Evolutionary conservation across 2,888 invertebrate genomes (phyloP), one percentile per base, ranked within the genome.

Genomic region (Drosophila atripex): DNA sequence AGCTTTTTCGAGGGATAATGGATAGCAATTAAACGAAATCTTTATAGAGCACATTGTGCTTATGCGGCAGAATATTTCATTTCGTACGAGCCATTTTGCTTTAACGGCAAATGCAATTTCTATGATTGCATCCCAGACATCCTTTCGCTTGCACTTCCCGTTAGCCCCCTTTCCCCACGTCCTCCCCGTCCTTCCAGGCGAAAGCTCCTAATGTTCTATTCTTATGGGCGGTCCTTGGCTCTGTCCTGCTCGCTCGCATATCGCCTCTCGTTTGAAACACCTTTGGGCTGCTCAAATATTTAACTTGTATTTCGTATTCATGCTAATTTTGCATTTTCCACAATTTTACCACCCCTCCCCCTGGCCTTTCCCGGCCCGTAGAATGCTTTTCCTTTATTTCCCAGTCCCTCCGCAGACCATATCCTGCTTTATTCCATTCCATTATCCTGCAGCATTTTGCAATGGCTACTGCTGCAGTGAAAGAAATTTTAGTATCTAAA

Each of bases 241-340:
- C 11, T 18, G 28, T 3, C 57, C 21, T 30, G 18, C 25, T 6
- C 12, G 1, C 35, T 3, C 23, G 7, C 25, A 25, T 49, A 11
- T 16, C 1, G 11, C 25, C 18, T 35, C 14, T 45, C 64, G 64
- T 25, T 52, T 46, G 64, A 52, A 52, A 58, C 71, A 72, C 73
- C 72, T 73, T 66, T 41, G 55, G 84, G 69, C 73, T 84, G 71
- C 72, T 84, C 87, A 88, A 84, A 84, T 84, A 84, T 84, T 84
- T 88, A 88, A 86, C 84, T 84, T 86, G 80, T 77, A 86, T 84
- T 84, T 88, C 73, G 84, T 79, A 84, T 84, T 86, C 86, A 88
- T 84, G 88, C 84, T 84, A 84, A 84, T 84, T 88, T 88, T 86
- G 84, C 87, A 84, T 84, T 84, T 88, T 83, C 75, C 88, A 83